A percentile compares a stretch with the other conserved stretches of the same genome.
Evolutionary conservation across 1,140 invertebrate species (phyloP).

Genomic region (Halesus radiatus): DNA sequence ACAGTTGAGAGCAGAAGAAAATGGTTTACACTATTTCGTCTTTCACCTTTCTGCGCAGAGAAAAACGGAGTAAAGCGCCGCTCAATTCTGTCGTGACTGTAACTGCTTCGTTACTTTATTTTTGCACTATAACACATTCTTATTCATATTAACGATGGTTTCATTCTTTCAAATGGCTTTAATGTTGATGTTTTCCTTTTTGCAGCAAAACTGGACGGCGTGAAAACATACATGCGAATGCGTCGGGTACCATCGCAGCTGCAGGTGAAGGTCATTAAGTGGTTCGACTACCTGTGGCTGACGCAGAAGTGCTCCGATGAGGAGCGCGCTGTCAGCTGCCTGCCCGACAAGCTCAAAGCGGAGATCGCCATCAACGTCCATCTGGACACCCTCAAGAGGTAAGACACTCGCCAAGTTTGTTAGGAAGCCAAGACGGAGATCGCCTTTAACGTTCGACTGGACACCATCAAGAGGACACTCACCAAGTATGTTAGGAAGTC

Average conservation of each 20-base stretch:
- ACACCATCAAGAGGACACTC: slow-evolving; percentile 85
- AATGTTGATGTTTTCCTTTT: slow-evolving; percentile 61
- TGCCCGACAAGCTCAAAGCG: slow-evolving; percentile 97
- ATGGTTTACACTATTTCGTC: too few relatives aligned
- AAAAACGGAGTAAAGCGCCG: too few relatives aligned
- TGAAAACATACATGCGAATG: slow-evolving; percentile 99
- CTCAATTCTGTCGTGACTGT: too few relatives aligned
- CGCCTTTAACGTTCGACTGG: slow-evolving; percentile 98
- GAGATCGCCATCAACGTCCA: slow-evolving; percentile 99
- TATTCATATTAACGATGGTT: too few relatives aligned
- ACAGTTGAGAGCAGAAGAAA: too few relatives aligned
- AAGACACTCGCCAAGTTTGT: slow-evolving; percentile 24
- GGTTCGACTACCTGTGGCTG: slow-evolving; percentile 99
- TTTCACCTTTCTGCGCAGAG: too few relatives aligned
- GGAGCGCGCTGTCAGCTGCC: slow-evolving; percentile 93
- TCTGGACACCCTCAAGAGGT: slow-evolving; percentile 93
- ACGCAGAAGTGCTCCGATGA: slow-evolving; percentile 99
- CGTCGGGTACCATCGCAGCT: slow-evolving; percentile 93
- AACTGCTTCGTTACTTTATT: too few relatives aligned
- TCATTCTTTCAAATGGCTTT: neutral
- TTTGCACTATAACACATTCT: too few relatives aligned
- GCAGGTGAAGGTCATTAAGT: slow-evolving; percentile 98
- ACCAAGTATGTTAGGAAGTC: neutral
- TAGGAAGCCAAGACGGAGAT: slow-evolving; percentile 75
- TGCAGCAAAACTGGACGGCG: slow-evolving; percentile 96